These are phyloP conservation scores for Andricus quercusramuli DNA, from an alignment of 2,888 invertebrate species.

Conservation along the genomic window DNA sequence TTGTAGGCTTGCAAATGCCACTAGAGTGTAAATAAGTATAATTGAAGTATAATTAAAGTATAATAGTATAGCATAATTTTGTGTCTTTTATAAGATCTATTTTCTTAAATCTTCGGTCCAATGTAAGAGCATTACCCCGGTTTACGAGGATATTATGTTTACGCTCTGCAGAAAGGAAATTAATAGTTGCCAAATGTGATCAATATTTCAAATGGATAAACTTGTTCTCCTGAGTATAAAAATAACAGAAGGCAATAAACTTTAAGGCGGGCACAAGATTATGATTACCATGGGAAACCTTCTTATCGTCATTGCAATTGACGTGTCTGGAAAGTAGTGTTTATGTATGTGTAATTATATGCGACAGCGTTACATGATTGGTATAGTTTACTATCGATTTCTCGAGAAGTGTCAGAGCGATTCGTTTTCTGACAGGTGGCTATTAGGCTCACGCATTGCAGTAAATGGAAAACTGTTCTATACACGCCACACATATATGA, in stretches of 20 bases:
- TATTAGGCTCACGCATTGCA: constrained; percentile 9
- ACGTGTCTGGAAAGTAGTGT: background rate
- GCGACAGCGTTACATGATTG: background rate
- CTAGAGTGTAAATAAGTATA: too few relatives aligned
- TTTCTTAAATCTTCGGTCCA: too few relatives aligned
- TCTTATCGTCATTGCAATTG: background rate
- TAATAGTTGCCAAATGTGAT: too few relatives aligned
- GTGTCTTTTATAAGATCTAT: too few relatives aligned
- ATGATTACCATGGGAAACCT: background rate
- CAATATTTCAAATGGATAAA: too few relatives aligned
- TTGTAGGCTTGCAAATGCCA: too few relatives aligned
- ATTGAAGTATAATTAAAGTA: too few relatives aligned
- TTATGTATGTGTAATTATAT: background rate
- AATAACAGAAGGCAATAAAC: background rate
- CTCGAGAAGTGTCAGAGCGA: constrained; percentile 5
- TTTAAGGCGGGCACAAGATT: background rate
- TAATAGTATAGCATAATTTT: too few relatives aligned
- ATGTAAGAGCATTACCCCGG: too few relatives aligned
- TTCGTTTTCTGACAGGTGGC: constrained; percentile 28
- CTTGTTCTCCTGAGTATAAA: too few relatives aligned
- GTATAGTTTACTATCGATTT: constrained; percentile 4
- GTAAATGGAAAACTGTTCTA: constrained; percentile 3
- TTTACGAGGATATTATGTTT: too few relatives aligned
- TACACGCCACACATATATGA: background rate
- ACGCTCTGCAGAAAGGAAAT: too few relatives aligned